Conservation (phyloP, 2,113 vertebrate genomes). For the Ahaetulla prasina region DNA sequence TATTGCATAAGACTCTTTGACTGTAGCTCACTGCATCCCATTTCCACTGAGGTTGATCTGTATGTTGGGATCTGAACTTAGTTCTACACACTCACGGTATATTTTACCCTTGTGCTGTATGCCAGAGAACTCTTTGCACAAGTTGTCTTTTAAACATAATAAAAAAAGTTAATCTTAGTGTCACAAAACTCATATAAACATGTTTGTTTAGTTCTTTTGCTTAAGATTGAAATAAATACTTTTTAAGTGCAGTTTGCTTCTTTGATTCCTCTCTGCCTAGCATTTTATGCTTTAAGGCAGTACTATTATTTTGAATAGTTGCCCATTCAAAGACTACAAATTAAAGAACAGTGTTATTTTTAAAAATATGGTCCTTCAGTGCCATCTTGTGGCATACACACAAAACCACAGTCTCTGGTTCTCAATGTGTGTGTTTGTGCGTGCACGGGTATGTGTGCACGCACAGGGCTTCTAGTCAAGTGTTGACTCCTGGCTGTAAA, state of each 20-base stretch:
- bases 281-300: neutral
- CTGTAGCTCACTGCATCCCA: neutral
- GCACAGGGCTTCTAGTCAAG: neutral
- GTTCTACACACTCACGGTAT: too few species aligned
- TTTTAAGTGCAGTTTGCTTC: constrained; percentile 1
- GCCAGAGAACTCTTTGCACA: neutral
- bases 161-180: neutral
- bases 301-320: neutral
- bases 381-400: neutral
- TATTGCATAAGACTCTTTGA: neutral
- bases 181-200: neutral
- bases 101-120: neutral
- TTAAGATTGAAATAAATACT: neutral
- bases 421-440: neutral
- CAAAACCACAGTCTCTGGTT: neutral
- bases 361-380: neutral
- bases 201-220: neutral
- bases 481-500: too few species aligned
- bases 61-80: neutral
- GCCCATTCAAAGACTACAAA: neutral
- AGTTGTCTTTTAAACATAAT: neutral
- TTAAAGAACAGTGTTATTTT: neutral
- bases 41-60: neutral
- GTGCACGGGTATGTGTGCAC: too few species aligned
- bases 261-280: neutral